Evolutionary conservation across 2,113 vertebrate genomes (phyloP).

Genomic region (Syngnathus typhle): DNA sequence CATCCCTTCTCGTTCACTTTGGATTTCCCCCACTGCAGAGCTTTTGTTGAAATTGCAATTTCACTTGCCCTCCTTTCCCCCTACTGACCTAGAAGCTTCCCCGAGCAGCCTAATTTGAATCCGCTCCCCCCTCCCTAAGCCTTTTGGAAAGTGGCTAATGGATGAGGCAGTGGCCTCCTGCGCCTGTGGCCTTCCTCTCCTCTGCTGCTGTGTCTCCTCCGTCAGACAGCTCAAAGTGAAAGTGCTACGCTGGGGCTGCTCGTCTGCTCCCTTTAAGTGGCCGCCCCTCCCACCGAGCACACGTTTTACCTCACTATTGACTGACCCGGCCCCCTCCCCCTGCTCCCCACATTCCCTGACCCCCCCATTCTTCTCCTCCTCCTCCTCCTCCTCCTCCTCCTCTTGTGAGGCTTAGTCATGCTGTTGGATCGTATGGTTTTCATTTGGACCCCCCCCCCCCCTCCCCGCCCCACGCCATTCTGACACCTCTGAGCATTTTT

Average conservation of each 20-base stretch:
- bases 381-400: conserved; percentile 22
- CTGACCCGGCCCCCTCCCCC: conserved; percentile 51
- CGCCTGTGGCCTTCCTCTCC: conserved; percentile 39
- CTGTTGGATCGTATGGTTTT: conserved; percentile 66
- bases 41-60: conserved; percentile 34
- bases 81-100: conserved; percentile 54
- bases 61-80: conserved; percentile 6
- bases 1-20: conserved; percentile 51
- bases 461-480: conserved; percentile 27
- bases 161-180: conserved; percentile 43
- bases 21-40: conserved; percentile 57
- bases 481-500: conserved; percentile 26
- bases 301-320: conserved; percentile 65
- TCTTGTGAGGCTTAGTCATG: conserved; percentile 64
- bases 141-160: conserved; percentile 42
- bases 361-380: conserved; percentile 40
- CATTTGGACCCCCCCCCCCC: conserved; percentile 58
- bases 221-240: conserved; percentile 64
- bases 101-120: conserved; percentile 31
- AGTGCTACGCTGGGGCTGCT: conserved; percentile 53
- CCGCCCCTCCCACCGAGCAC: conserved; percentile 60
- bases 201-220: conserved; percentile 42
- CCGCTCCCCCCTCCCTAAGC: conserved; percentile 15
- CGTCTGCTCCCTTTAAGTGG: conserved; percentile 59
- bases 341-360: conserved; percentile 49